Base-by-base conservation (phyloP, 2,888 invertebrate species). In the Therioaphis trifolii region DNA sequence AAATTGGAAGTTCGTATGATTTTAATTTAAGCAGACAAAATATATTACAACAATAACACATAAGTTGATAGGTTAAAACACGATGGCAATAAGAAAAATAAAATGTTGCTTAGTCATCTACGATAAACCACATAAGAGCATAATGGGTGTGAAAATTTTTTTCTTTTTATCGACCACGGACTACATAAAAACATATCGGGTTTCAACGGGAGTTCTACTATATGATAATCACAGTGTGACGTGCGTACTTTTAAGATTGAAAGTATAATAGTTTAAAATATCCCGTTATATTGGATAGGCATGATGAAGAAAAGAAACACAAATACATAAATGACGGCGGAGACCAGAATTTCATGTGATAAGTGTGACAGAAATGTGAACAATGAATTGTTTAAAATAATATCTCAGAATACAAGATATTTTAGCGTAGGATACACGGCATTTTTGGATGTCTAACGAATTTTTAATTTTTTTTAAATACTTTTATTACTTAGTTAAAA, bases 121-220 rank as follows among this genome's bases (percentile, higher is more conserved):
- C 12, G 18, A 61, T 61, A 61, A 75, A 27, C n/a, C n/a, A 46
- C 61, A 75, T 43, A 27, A 75, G 43, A n/a, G n/a, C 61, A 27
- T 43, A 75, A 75, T 61, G 18, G 58, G 61, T 43, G 58, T 75
- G 43, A 40, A 55, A 27, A 3, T 61, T 75, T 55, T 61, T 75
- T 35, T 35, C 35, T 35, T 35, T 61, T 75, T 61, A 58, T 61
- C 24, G 40, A 74, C 24, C 18, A 40, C 24, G 11, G 18, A 7
- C 11, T 75, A 21, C 5, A 74, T 74, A 55, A 74, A 74, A 74
- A 61, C 15, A 29, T 61, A 75, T 61, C 58, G 58, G 18, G 43
- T 75, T 75, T 61, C 61, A 55, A 55, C 21, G 35, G 5, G 24
- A 43, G 58, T 61, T 55, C 2, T 35, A 12, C 35, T 18, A 68